Conservation (phyloP, 64 coral and sea anemone genomes). For the Dendronephthya gigantea region DNA sequence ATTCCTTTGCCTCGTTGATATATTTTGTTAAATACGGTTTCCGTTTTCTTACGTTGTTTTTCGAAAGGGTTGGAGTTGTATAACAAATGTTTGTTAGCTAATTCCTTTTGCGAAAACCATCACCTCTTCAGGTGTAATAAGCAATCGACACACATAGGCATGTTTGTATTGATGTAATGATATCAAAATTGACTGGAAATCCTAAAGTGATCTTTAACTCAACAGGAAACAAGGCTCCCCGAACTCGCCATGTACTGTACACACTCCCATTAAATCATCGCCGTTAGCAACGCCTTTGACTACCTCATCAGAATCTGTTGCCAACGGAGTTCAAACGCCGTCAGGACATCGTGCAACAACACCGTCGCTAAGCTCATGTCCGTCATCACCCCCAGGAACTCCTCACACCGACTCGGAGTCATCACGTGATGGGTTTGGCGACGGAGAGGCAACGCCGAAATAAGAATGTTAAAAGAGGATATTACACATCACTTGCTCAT, state of each 20-base stretch:
- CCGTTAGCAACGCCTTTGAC: neutral
- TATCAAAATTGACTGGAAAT: no score
- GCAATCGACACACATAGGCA: no score
- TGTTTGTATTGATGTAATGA: no score
- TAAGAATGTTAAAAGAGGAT: neutral
- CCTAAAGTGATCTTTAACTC: no score
- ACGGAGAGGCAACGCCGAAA: neutral
- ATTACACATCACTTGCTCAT: neutral
- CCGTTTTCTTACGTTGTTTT: no score
- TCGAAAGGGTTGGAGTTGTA: no score
- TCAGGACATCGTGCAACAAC: conserved; percentile 42
- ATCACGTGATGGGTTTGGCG: conserved; percentile 88
- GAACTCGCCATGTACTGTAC: neutral
- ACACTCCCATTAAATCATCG: neutral
- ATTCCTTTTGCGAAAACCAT: no score
- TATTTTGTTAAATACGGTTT: no score
- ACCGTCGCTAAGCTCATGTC: conserved; percentile 73
- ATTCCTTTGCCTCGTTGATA: no score
- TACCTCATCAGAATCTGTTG: neutral
- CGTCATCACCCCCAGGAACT: conserved; percentile 66
- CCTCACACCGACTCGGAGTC: conserved; percentile 61
- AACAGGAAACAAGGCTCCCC: neutral
- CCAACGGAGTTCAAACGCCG: neutral
- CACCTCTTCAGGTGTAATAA: no score
- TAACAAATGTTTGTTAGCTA: no score